A percentile compares a stretch with the other conserved stretches of the same genome.
Conservation (phyloP, 2,113 vertebrate species). For the Sinocyclocheilus anophthalmus region DNA sequence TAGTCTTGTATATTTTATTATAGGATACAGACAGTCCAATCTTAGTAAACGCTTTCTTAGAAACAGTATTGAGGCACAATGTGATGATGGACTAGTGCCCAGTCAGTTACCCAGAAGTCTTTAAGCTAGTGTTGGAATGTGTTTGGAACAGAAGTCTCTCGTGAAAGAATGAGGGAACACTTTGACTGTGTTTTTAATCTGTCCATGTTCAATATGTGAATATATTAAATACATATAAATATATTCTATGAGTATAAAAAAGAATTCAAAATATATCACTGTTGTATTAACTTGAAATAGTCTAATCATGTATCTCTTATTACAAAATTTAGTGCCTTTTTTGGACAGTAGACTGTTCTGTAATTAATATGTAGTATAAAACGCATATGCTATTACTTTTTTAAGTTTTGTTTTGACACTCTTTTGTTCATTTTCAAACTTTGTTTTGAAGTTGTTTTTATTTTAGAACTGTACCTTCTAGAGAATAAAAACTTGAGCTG, state of each 20-base stretch:
- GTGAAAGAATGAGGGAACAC: conserved; percentile 40
- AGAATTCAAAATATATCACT: conserved; percentile 55
- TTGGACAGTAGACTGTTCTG: conserved; percentile 99
- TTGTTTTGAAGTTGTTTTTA: conserved; percentile 97
- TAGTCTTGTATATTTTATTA: conserved; percentile 35
- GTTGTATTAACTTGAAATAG: conserved; percentile 77
- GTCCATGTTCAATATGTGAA: conserved; percentile 63
- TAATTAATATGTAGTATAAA: conserved; percentile 90
- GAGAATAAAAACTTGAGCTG: conserved; percentile 87
- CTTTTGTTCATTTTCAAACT: conserved; percentile 69
- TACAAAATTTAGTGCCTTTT: conserved; percentile 99
- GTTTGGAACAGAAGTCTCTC: conserved; percentile 61
- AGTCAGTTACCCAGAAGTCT: conserved; percentile 28
- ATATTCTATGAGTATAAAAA: conserved; percentile 66
- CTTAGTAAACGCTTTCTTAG: conserved; percentile 2
- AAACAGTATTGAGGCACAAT: conserved; percentile 15
- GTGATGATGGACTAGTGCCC: conserved; percentile 9
- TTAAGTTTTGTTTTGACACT: conserved; percentile 78
- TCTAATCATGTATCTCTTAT: conserved; percentile 90
- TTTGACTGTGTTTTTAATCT: conserved; percentile 51
- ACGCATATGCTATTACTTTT: conserved; percentile 95
- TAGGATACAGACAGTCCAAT: conserved; percentile 7
- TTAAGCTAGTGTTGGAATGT: conserved; percentile 11
- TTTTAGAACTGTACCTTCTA: conserved; percentile 98
- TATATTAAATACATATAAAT: conserved; percentile 62